Evolutionary conservation across 2,797 vertebrate species (phyloP), one percentile per base, ranked within the genome.

Genomic region (Phataginus tricuspis): DNA sequence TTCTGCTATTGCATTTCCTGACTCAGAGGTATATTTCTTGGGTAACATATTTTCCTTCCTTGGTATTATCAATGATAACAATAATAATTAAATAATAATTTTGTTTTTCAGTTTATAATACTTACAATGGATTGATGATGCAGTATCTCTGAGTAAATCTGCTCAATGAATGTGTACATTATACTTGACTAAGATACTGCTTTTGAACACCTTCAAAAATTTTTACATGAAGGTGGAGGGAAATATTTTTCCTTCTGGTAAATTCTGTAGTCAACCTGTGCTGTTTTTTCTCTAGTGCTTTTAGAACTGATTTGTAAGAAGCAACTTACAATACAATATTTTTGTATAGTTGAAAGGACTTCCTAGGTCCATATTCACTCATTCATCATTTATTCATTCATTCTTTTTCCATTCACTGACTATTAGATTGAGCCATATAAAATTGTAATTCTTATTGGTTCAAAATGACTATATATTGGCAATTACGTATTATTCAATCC

Each of bases 81-180:
- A 59, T 45, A 78, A 63, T 19, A 75, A 68, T 78, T 63, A 69
- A 71, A 63, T 74, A 61, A 59, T 77, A 89, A 83, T 79, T 89
- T 97, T 83, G 12, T 25, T 42, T 92, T 89, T 86, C 4, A 71
- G 25, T 75, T 78, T 93, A 72, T 83, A 74, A 87, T 86, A 78
- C 4, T 45, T 71, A 86, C 4, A 78, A 51, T 86, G 31, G 4
- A 29, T 71, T 78, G 90, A 66, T 25, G 78, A 77, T 69, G n/a
- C 21, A 83, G 45, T 39, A 59, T 72, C 10, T 83, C 63, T 72
- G 18, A 77, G 2, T 78, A 45, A 49, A 68, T 90, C 42, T 71
- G 75, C 14, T 63, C 34, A 83, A 53, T 72, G 83, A 68, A 34
- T 66, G 51, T n/a, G 7, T 64, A 21, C 2, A 49, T 49, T 57